Evolutionary conservation across 2,113 vertebrate species (phyloP).

Genomic region (Neoarius graeffei): DNA sequence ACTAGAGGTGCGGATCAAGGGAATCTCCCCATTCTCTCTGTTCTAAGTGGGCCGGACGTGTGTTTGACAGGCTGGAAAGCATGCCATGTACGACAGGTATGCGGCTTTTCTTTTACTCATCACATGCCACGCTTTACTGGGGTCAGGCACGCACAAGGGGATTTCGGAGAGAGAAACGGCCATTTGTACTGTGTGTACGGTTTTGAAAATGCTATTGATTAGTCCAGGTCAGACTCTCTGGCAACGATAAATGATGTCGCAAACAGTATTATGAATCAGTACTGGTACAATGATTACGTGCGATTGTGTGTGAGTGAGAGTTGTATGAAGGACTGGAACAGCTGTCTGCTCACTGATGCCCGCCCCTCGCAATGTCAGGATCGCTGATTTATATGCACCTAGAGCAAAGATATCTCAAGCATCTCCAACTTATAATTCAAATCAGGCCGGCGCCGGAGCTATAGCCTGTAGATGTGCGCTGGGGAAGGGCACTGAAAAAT

Average conservation of each 20-base stretch:
- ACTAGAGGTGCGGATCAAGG: conserved; percentile 30
- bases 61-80: conserved; percentile 26
- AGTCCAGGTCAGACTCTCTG: conserved; percentile 15
- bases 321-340: conserved; percentile 56
- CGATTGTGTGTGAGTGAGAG: conserved; percentile 7
- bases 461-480: conserved; percentile 76
- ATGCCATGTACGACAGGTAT: background rate
- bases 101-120: conserved; percentile 14
- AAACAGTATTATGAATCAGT: background rate
- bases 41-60: conserved; percentile 22
- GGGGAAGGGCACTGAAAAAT: conserved; percentile 79
- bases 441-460: conserved; percentile 70
- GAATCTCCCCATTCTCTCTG: conserved; percentile 8
- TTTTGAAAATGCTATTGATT: conserved; percentile 30
- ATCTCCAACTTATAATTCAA: conserved; percentile 76
- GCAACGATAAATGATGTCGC: conserved; percentile 30
- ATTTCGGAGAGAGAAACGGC: background rate
- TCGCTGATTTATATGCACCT: conserved; percentile 78
- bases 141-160: background rate
- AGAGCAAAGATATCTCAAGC: conserved; percentile 76
- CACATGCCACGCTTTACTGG: background rate
- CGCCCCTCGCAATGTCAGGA: conserved; percentile 70
- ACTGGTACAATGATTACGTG: background rate
- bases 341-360: conserved; percentile 73
- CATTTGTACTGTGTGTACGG: conserved; percentile 14